A percentile compares a stretch with the other conserved stretches of the same genome.
phyloP scores from a whole-genome alignment of 2,797 vertebrate species.

The Holocentrus rufus region DNA sequence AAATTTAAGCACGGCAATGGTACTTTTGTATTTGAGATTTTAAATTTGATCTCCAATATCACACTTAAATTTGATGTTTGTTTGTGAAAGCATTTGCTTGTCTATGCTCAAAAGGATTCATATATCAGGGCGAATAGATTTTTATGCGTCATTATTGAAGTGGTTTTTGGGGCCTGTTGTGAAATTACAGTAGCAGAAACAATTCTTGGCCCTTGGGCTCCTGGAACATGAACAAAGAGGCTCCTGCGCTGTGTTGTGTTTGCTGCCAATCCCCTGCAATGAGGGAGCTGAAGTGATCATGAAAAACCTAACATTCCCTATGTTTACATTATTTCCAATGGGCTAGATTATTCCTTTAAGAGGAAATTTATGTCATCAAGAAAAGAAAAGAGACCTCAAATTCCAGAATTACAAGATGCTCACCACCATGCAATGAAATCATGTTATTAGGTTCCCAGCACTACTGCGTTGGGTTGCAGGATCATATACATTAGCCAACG shows the following conservation, averaged over 20 bases:
- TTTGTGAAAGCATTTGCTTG: conserved; percentile 19
- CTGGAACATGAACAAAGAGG: conserved; percentile 55
- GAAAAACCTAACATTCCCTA: neutral
- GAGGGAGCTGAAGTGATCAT: conserved; percentile 8
- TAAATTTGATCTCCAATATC: conserved; percentile 22
- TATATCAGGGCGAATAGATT: conserved; percentile 47
- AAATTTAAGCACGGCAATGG: neutral
- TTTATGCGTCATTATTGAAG: conserved; percentile 53
- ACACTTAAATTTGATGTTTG: conserved; percentile 15
- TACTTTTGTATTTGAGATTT: conserved; percentile 27
- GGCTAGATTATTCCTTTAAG: neutral
- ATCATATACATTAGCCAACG: conserved; percentile 24
- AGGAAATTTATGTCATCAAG: too few relatives aligned
- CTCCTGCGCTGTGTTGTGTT: conserved; percentile 34
- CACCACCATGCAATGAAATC: neutral
- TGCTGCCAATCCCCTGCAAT: conserved; percentile 19
- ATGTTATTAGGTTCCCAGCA: conserved; percentile 3
- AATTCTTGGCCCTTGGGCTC: conserved; percentile 35
- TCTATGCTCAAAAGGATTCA: conserved; percentile 35
- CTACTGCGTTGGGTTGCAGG: conserved; percentile 7
- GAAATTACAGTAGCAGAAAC: conserved; percentile 52
- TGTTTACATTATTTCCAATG: neutral
- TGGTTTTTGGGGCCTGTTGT: conserved; percentile 60
- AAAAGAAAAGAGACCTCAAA: neutral
- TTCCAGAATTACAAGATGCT: neutral